These are phyloP conservation scores for Dinothrombium tinctorium DNA, from an alignment of 1,140 invertebrate species.

Conservation along the genomic window DNA sequence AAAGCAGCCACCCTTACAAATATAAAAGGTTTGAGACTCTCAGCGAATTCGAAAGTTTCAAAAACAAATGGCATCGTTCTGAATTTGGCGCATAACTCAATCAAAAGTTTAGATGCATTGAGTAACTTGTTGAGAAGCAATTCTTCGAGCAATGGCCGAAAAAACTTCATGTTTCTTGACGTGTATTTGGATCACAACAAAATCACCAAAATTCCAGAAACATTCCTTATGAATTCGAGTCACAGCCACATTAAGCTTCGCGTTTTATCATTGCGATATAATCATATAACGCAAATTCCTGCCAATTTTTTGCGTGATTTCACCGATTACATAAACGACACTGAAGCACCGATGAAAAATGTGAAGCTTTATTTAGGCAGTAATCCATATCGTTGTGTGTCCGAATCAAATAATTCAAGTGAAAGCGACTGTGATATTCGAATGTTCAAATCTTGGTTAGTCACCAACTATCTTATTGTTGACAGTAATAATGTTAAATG, in stretches of 20 bases:
- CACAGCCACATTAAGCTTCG: too few relatives aligned
- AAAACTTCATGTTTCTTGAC: conserved; percentile 19
- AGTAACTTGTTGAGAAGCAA: not conserved
- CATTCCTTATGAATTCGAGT: too few relatives aligned
- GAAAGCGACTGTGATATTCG: conserved; percentile 7
- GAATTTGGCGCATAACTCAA: not conserved
- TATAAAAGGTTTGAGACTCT: conserved; percentile 22
- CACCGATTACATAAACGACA: not conserved
- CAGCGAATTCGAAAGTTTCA: conserved; percentile 4
- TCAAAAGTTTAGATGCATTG: conserved; percentile 15
- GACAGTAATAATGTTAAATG: conserved; percentile 14
- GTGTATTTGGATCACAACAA: conserved; percentile 26
- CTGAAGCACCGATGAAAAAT: not conserved
- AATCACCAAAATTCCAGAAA: too few relatives aligned
- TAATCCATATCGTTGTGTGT: conserved; percentile 38
- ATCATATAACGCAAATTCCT: conserved; percentile 2
- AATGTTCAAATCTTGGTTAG: conserved; percentile 30
- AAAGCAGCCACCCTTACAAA: conserved; percentile 16
- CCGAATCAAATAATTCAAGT: conserved; percentile 9
- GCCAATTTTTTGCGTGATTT: too few relatives aligned
- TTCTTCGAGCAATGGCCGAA: not conserved
- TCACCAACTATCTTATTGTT: conserved; percentile 20
- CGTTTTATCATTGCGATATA: too few relatives aligned
- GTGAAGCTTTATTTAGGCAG: conserved; percentile 21
- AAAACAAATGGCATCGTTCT: too few relatives aligned